phyloP scores from a whole-genome alignment of 2,797 vertebrate species.

The Iguana delicatissima region DNA sequence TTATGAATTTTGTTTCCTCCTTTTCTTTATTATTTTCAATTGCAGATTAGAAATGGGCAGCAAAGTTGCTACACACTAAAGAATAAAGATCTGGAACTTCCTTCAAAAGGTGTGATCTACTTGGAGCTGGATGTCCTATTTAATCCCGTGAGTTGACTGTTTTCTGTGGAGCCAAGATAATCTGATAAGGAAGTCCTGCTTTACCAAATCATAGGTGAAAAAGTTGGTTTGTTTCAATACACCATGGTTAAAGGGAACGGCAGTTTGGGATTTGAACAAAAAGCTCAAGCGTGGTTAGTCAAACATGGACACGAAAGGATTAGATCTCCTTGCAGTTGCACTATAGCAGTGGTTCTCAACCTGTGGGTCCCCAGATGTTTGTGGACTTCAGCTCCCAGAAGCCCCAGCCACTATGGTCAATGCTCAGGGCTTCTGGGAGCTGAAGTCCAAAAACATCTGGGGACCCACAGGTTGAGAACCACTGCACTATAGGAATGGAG shows the following conservation, averaged over 20 bases:
- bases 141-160: slow-evolving; percentile 88
- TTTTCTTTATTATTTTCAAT: slow-evolving; percentile 12
- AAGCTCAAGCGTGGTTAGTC: not conserved
- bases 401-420: too few relatives aligned
- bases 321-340: not conserved
- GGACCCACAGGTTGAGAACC: too few relatives aligned
- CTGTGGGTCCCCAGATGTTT: too few relatives aligned
- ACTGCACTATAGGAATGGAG: not conserved
- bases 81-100: slow-evolving; percentile 89
- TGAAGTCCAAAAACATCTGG: too few relatives aligned
- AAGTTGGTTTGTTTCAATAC: not conserved
- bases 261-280: not conserved
- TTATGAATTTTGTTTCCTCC: not conserved
- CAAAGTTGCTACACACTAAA: slow-evolving; percentile 87
- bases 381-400: too few relatives aligned
- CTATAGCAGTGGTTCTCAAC: too few relatives aligned
- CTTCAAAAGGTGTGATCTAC: slow-evolving; percentile 91
- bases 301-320: not conserved
- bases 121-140: slow-evolving; percentile 92
- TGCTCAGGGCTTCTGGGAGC: too few relatives aligned
- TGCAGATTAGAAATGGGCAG: slow-evolving; percentile 90
- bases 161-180: not conserved
- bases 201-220: not conserved
- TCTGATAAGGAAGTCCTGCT: not conserved
- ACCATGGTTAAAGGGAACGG: not conserved